Evolutionary conservation across 2,888 invertebrate genomes (phyloP).

Genomic region (Carcina quercana): DNA sequence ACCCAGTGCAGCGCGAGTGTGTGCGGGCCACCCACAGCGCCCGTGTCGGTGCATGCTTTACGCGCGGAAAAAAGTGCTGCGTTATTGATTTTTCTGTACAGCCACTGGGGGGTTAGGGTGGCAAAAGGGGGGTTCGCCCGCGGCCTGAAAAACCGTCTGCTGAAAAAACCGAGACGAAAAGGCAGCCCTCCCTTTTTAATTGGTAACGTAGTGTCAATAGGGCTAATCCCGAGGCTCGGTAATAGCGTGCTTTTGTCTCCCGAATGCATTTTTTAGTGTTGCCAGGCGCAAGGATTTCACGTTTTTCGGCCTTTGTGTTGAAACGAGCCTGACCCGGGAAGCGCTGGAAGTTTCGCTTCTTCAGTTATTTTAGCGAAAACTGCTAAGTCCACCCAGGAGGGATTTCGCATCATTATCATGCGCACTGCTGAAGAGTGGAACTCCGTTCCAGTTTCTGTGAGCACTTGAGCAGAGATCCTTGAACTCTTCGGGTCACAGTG

Average conservation of each 20-base stretch:
- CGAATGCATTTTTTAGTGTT: slow-evolving; percentile 68
- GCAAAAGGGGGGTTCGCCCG: slow-evolving; percentile 47
- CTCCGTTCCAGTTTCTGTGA: too few species aligned
- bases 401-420: too few species aligned
- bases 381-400: too few species aligned
- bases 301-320: slow-evolving; percentile 9
- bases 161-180: slow-evolving; percentile 74
- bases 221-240: slow-evolving; percentile 67
- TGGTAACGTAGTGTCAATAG: slow-evolving; percentile 75
- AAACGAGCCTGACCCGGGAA: too few species aligned
- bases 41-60: slow-evolving; percentile 73
- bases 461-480: too few species aligned
- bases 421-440: too few species aligned
- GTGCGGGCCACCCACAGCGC: slow-evolving; percentile 38
- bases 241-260: slow-evolving; percentile 68
- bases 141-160: slow-evolving; percentile 74
- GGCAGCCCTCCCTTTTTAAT: slow-evolving; percentile 74
- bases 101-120: slow-evolving; percentile 44
- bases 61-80: slow-evolving; percentile 76
- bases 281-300: slow-evolving; percentile 40
- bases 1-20: slow-evolving; percentile 46
- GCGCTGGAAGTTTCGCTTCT: too few species aligned
- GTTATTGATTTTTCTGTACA: slow-evolving; percentile 75
- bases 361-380: too few species aligned
- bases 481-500: too few species aligned